Evolutionary conservation across 2,797 vertebrate species (phyloP), one percentile per base, ranked within the genome.

Genomic region (Sebastes iracundus): DNA sequence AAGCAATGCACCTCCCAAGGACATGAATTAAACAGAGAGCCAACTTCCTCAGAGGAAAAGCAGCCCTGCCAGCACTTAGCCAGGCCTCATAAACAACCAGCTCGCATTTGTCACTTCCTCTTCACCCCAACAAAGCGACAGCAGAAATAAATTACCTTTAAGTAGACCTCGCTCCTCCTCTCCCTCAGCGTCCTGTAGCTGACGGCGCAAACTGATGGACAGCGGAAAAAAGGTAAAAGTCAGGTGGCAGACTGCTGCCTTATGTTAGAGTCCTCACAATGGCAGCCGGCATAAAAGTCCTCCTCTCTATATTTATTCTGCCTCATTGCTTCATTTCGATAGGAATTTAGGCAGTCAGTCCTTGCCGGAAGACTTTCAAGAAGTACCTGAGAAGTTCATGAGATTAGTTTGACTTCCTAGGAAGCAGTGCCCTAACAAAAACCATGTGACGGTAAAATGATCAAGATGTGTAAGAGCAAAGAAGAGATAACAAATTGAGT

Each of bases 131-230:
- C 90, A 95, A 94, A 95, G 95, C 87, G 94, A 95, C 95, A 95
- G 90, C 77, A 79, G 92, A 95, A 95, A 97, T 95, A 96, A 96
- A 96, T 96, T 95, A 95, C 90, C 94, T 95, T 93, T 94, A 96
- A 93, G 94, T 86, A 87, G 94, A 93, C 80, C 90, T 91, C 76
- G 83, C 93, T 94, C 83, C 67, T 82, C 69, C 77, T 69, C 33
- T 82, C 87, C 91, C 87, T 91, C 86, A 87, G 87, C 83, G 82
- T 87, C 84, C 84, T 23, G 66, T 60, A 87, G 79, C 67, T 25
- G 25, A 56, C 13, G 1, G 32, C 35, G 18, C 62, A 56, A 85
- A 83, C 23, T 27, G 18, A 69, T 56, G 16, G 62, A 80, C 46
- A 28, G 22, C 7, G 6, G 60, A 67, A 38, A 67, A 38, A 79